These are phyloP conservation scores for Pangasius mekongensis DNA, from an alignment of 2,797 vertebrate genomes.

Conservation along the genomic window DNA sequence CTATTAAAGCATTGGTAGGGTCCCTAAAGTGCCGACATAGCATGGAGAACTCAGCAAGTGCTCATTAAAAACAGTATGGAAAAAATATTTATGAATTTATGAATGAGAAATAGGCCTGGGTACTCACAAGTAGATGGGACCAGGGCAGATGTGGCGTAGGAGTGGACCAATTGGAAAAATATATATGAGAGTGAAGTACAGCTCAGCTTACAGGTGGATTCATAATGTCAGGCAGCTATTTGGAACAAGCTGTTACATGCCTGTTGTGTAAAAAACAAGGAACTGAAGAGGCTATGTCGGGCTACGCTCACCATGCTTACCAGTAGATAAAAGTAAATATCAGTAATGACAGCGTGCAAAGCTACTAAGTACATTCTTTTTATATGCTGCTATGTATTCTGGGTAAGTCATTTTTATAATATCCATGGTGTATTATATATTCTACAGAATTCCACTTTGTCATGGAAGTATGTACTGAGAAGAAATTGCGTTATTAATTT, in stretches of 20 bases:
- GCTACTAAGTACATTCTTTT: constrained; percentile 75
- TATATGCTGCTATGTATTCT: constrained; percentile 77
- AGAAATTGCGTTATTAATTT: background rate
- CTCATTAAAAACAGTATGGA: background rate
- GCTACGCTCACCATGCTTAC: background rate
- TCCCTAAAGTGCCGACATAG: background rate
- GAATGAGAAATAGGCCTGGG: background rate
- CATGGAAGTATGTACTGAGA: background rate
- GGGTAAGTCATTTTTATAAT: constrained; percentile 69
- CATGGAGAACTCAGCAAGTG: background rate
- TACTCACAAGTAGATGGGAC: background rate
- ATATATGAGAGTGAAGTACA: background rate
- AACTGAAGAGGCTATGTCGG: background rate
- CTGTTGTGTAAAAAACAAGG: constrained; percentile 20
- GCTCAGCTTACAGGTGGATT: constrained; percentile 24
- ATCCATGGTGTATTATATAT: background rate
- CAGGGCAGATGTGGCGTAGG: background rate
- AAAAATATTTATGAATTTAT: background rate
- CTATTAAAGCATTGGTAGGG: background rate
- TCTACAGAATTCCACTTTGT: background rate
- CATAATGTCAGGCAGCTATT: constrained; percentile 37
- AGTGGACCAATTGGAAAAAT: background rate
- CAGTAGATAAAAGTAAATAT: constrained; percentile 19
- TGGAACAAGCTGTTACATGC: constrained; percentile 47
- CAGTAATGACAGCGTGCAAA: constrained; percentile 71